A percentile compares a stretch with the other conserved stretches of the same genome.
Evolutionary conservation across 2,888 invertebrate species (phyloP).

Genomic region (Pteria penguin): DNA sequence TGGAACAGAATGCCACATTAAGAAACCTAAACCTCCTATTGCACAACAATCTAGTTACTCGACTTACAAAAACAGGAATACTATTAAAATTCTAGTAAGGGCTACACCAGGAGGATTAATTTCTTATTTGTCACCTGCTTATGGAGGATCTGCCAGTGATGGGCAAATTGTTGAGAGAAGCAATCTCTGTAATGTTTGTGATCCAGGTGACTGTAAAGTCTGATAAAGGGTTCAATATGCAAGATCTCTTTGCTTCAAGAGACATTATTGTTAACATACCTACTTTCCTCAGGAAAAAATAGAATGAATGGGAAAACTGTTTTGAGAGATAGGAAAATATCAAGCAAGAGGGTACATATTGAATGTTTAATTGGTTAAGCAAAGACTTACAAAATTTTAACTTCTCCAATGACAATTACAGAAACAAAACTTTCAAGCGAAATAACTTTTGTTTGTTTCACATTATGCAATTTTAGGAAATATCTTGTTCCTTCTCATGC

Average conservation of each 20-base stretch:
- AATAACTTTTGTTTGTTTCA: constrained; percentile 47
- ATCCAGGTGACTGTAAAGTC: constrained; percentile 49
- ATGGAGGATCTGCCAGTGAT: constrained; percentile 53
- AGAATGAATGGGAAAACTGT: constrained; percentile 43
- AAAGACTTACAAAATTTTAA: constrained; percentile 49
- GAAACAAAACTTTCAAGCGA: constrained; percentile 44
- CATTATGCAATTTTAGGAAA: constrained; percentile 47
- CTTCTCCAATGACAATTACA: constrained; percentile 39
- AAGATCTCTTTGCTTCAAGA: constrained; percentile 47
- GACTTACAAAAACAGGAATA: too few species aligned
- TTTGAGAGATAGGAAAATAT: constrained; percentile 52
- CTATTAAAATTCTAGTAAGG: constrained; percentile 43
- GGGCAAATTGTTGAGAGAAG: constrained; percentile 51
- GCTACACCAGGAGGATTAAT: constrained; percentile 46
- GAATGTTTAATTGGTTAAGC: constrained; percentile 53
- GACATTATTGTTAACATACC: constrained; percentile 51
- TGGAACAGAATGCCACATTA: constrained; percentile 51
- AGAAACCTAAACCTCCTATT: constrained; percentile 42
- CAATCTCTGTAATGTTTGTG: constrained; percentile 35
- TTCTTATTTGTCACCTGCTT: too few species aligned
- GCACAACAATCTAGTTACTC: constrained; percentile 49
- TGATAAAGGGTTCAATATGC: constrained; percentile 52
- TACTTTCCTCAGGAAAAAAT: constrained; percentile 55
- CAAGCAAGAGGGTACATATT: too few species aligned
- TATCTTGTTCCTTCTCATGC: constrained; percentile 41